A percentile compares a stretch with the other conserved stretches of the same genome.
Evolutionary conservation across 2,888 invertebrate species (phyloP).

Genomic region (Tipula helvola): DNA sequence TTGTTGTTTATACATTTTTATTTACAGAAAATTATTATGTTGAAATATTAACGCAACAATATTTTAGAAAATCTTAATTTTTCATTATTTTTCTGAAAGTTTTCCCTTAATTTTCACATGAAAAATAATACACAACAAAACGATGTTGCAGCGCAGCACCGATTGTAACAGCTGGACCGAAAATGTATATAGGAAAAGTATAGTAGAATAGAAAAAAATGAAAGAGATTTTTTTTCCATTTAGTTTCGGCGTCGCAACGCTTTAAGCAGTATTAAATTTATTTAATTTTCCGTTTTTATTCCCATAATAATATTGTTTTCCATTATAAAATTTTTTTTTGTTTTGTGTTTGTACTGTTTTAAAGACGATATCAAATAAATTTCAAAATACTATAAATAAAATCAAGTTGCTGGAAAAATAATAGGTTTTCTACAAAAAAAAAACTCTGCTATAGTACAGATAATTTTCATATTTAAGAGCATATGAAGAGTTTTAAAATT

Average conservation of each 20-base stretch:
- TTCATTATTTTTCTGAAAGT: not conserved
- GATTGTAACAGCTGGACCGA: conserved; percentile 8
- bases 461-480: not conserved
- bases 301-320: conserved; percentile 7
- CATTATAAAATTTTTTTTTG: not conserved
- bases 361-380: not conserved
- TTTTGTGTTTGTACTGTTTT: not conserved
- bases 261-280: conserved; percentile 19
- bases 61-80: not conserved
- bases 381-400: not conserved
- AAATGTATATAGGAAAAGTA: not conserved
- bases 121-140: not conserved
- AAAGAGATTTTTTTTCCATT: conserved; percentile 8
- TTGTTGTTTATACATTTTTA: not conserved
- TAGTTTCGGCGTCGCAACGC: conserved; percentile 20
- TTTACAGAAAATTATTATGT: not conserved
- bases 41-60: not conserved
- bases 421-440: not conserved
- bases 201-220: not conserved
- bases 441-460: not conserved
- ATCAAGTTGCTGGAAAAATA: conserved; percentile 1
- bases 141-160: not conserved
- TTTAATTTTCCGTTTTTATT: conserved; percentile 5
- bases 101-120: not conserved
- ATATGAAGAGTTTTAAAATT: not conserved